These are phyloP conservation scores for Drosophila recens DNA, from an alignment of 2,888 invertebrate species.

Conservation along the genomic window DNA sequence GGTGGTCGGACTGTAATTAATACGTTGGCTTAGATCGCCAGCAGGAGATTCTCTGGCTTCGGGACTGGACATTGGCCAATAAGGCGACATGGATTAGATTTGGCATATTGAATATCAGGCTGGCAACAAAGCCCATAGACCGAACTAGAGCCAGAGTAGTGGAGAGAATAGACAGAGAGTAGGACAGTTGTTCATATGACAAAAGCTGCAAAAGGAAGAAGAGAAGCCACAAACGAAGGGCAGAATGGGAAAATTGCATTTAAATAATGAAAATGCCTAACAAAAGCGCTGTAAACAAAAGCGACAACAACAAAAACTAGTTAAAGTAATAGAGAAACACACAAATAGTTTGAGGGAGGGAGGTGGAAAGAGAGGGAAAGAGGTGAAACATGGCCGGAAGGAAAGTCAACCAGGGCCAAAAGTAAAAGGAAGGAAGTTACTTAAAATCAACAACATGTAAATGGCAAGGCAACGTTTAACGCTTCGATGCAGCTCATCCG, in stretches of 20 bases:
- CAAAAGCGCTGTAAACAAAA: constrained; percentile 57
- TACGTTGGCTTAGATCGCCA: constrained; percentile 31
- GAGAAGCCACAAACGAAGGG: constrained; percentile 20
- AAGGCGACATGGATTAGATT: constrained; percentile 30
- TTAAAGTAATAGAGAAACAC: constrained; percentile 11
- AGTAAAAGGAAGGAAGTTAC: constrained; percentile 61
- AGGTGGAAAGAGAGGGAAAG: not conserved
- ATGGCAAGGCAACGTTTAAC: constrained; percentile 56
- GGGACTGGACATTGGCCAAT: not conserved
- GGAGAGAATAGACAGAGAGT: constrained; percentile 15
- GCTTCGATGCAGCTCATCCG: constrained; percentile 46
- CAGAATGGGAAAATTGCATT: constrained; percentile 57
- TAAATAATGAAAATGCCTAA: constrained; percentile 66
- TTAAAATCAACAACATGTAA: constrained; percentile 74
- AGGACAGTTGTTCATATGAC: constrained; percentile 49
- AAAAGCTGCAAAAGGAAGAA: constrained; percentile 35
- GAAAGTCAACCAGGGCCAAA: constrained; percentile 30
- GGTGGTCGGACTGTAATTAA: constrained; percentile 27
- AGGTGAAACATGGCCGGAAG: constrained; percentile 23
- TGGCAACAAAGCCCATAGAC: constrained; percentile 8
- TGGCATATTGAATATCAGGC: constrained; percentile 43
- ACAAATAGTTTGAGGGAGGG: not conserved
- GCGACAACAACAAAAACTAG: constrained; percentile 28
- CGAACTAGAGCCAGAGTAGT: not conserved
- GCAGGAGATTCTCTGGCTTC: constrained; percentile 47